Evolutionary conservation across 2,797 vertebrate species (phyloP), one percentile per base, ranked within the genome.

Genomic region (Melanotaenia nigrans): DNA sequence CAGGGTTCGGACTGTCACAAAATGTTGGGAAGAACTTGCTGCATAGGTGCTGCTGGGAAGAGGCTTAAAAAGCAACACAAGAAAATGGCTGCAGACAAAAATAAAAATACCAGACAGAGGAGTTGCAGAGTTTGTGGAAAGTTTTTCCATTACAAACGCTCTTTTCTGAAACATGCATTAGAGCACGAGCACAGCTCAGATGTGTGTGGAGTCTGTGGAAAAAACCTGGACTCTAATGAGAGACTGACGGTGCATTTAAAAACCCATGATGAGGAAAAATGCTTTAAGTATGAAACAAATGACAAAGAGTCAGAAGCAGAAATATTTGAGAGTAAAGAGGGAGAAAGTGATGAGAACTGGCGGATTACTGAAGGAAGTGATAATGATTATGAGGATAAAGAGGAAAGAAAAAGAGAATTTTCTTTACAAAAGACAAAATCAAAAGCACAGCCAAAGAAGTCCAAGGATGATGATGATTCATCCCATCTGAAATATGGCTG

Each of bases 101-200:
- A 38, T 38, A 9, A 12, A 13, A 38, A 38, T 13, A 13, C 36
- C 12, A 13, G 9, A 38, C 60, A 22, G 54, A 84, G 77, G 2
- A 58, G 82, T 4, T 81, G 86, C 64, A 67, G 76, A 55, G 73
- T 85, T 0, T 85, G 86, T 12, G 74, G 81, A 0, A 85, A 80
- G 61, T 55, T 35, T 18, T 86, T 85, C 66, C 51, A 47, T 0
- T 30, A 72, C 61, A 78, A 42, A 22, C 78, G 78, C 0, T 83
- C 77, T 16, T 88, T 88, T 33, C 64, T 85, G 55, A 88, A 88
- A 73, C 78, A 86, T 4, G 47, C 81, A 0, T 74, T 86, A 0
- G 6, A 1, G 3, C 82, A 82, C n/a, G 69, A 77, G 45, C 53
- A 61, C 11, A 70, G 40, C 64, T 32, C 84, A 0, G 62, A 69